Conservation (phyloP, 2,888 invertebrate species). For the Nemotelus nigrinus region DNA sequence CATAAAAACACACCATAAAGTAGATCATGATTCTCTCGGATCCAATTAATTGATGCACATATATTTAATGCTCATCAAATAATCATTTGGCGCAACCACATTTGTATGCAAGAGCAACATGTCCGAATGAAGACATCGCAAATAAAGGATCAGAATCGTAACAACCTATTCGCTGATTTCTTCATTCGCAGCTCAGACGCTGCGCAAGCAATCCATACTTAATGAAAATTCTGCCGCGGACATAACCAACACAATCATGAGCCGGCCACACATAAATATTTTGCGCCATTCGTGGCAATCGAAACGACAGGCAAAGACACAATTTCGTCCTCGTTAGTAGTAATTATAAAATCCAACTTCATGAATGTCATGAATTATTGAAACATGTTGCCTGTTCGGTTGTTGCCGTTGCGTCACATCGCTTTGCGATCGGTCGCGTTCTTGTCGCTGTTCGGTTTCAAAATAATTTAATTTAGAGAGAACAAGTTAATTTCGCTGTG, state of each 20-base stretch:
- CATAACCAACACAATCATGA: background rate
- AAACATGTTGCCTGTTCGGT: constrained; percentile 31
- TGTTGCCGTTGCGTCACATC: background rate
- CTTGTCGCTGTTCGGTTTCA: constrained; percentile 35
- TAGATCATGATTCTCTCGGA: too few relatives aligned
- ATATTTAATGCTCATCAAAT: too few relatives aligned
- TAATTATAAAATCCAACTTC: constrained; percentile 42
- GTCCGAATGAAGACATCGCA: too few relatives aligned
- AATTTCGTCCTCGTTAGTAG: constrained; percentile 33
- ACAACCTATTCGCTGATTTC: too few relatives aligned
- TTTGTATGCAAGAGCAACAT: too few relatives aligned
- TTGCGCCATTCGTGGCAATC: constrained; percentile 26
- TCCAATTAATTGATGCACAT: too few relatives aligned
- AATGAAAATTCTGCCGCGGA: background rate
- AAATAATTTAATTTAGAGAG: constrained; percentile 45
- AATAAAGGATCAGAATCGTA: too few relatives aligned
- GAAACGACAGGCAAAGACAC: background rate
- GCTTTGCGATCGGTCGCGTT: background rate
- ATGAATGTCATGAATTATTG: constrained; percentile 44
- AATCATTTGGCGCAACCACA: too few relatives aligned
- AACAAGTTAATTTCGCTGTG: constrained; percentile 42
- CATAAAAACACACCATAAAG: too few relatives aligned
- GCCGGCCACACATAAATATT: constrained; percentile 22
- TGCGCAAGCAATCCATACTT: background rate
- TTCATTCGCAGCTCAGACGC: too few relatives aligned